Evolutionary conservation across 1,140 invertebrate genomes (phyloP).

Genomic region (Drosophila quadrilineata): DNA sequence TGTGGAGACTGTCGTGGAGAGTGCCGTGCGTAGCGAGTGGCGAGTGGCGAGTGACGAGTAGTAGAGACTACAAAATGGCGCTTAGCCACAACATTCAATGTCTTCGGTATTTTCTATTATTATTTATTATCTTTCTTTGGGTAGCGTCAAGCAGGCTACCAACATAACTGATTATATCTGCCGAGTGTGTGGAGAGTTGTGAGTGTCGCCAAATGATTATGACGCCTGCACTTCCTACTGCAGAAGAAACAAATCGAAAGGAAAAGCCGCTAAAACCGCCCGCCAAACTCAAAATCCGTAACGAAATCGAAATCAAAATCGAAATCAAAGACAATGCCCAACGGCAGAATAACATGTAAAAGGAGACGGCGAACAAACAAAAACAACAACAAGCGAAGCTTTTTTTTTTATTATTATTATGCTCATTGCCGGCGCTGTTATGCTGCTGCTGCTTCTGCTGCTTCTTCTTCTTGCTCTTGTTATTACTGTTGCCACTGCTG

Average conservation of each 20-base stretch:
- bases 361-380: too few relatives aligned
- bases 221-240: constrained; percentile 10
- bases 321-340: constrained; percentile 21
- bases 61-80: too few relatives aligned
- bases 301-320: not conserved
- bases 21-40: not conserved
- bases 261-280: constrained; percentile 4
- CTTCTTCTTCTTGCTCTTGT: too few relatives aligned
- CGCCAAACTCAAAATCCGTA: constrained; percentile 1
- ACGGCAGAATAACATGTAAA: too few relatives aligned
- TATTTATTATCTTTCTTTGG: not conserved
- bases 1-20: too few relatives aligned
- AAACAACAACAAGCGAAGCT: too few relatives aligned
- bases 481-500: constrained; percentile 23
- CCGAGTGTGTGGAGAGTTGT: constrained; percentile 3
- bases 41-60: not conserved
- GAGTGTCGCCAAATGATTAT: constrained; percentile 35
- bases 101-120: too few relatives aligned
- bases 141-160: constrained; percentile 40
- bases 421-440: constrained; percentile 24
- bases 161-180: not conserved
- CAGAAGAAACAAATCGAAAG: too few relatives aligned
- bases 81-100: too few relatives aligned
- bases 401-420: too few relatives aligned
- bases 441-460: constrained; percentile 14